These are phyloP conservation scores for Molossus alvarezi DNA, from an alignment of 2,797 vertebrate species.

Conservation along the genomic window DNA sequence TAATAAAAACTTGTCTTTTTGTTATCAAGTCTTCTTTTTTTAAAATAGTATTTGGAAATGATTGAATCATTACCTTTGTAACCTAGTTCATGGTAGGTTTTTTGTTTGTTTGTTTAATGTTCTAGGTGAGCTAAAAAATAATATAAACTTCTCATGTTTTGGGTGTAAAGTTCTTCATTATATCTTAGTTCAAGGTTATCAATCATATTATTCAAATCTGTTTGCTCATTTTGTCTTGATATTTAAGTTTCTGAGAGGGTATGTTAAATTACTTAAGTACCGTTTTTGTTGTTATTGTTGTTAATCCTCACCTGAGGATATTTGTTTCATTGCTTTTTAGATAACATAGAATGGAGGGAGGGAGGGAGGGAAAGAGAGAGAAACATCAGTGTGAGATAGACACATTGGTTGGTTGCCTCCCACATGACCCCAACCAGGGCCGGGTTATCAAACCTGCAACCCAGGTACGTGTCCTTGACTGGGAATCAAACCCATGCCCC, in stretches of 20 bases:
- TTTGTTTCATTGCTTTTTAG: background rate
- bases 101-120: background rate
- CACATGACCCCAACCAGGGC: background rate
- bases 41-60: slow-evolving; percentile 36
- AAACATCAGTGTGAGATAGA: background rate
- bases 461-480: background rate
- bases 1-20: slow-evolving; percentile 72
- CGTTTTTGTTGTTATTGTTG: background rate
- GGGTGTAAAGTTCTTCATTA: background rate
- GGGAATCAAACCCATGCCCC: background rate
- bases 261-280: slow-evolving; percentile 38
- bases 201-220: slow-evolving; percentile 29
- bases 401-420: background rate
- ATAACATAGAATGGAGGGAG: background rate
- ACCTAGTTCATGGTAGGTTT: background rate
- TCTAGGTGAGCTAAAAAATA: slow-evolving; percentile 63
- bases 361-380: background rate
- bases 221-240: slow-evolving; percentile 45
- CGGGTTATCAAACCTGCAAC: background rate
- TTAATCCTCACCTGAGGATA: too few species aligned
- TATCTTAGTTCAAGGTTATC: slow-evolving; percentile 27
- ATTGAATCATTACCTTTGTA: slow-evolving; percentile 54
- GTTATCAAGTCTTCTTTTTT: slow-evolving; percentile 75
- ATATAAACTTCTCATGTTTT: background rate
- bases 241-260: slow-evolving; percentile 34